These are phyloP conservation scores for Hypena proboscidalis DNA, from an alignment of 2,888 invertebrate genomes.

Conservation along the genomic window DNA sequence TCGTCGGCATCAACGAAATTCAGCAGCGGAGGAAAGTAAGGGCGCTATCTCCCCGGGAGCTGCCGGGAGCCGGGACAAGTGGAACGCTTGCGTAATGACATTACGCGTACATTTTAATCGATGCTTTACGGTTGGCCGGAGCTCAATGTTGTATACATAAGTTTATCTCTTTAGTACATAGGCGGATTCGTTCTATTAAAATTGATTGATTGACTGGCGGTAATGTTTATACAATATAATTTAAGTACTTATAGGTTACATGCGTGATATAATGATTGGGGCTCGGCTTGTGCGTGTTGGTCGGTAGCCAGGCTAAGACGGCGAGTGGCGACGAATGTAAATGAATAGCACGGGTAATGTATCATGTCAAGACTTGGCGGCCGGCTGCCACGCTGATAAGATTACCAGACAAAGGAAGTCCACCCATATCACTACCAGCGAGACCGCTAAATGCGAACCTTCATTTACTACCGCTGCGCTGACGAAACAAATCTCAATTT, in stretches of 20 bases:
- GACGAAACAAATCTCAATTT: conserved; percentile 52
- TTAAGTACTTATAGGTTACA: conserved; percentile 8
- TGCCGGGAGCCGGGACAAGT: conserved; percentile 48
- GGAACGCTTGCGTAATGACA: conserved; percentile 62
- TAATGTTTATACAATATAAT: conserved; percentile 32
- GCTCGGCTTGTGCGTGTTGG: conserved; percentile 26
- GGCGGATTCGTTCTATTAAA: conserved; percentile 54
- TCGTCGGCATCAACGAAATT: conserved; percentile 61
- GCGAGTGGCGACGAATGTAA: conserved; percentile 52
- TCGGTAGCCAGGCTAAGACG: background rate
- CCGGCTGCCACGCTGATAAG: conserved; percentile 78
- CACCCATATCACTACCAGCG: conserved; percentile 82
- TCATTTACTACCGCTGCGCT: conserved; percentile 72
- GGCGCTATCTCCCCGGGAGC: conserved; percentile 57
- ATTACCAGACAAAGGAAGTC: conserved; percentile 85
- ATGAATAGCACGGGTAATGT: conserved; percentile 69
- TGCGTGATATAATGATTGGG: conserved; percentile 18
- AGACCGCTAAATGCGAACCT: conserved; percentile 79
- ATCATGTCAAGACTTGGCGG: conserved; percentile 78
- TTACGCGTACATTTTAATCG: conserved; percentile 75
- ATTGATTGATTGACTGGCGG: conserved; percentile 59
- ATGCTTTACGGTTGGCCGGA: conserved; percentile 65
- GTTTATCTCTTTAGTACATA: conserved; percentile 54
- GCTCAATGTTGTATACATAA: conserved; percentile 56
- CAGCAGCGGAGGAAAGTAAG: conserved; percentile 47